These are phyloP conservation scores for Drosophila jambulina DNA, from an alignment of 1,140 invertebrate genomes.

Conservation along the genomic window DNA sequence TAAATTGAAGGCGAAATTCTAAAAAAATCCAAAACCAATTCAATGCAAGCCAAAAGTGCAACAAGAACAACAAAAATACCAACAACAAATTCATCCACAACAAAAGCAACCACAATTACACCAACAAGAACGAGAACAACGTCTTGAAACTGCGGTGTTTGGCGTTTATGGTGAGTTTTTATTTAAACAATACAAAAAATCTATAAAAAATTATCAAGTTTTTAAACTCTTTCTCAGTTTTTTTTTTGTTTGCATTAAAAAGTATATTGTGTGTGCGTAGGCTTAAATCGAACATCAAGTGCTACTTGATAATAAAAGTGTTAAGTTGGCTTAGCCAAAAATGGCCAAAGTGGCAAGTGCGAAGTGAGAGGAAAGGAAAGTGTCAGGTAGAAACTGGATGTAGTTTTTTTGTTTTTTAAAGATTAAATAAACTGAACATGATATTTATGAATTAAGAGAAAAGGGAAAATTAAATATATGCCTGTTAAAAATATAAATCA, in stretches of 20 bases:
- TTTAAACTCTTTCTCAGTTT: not conserved
- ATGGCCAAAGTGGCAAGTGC: constrained; percentile 20
- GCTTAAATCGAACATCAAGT: constrained; percentile 24
- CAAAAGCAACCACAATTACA: constrained; percentile 23
- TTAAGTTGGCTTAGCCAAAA: constrained; percentile 28
- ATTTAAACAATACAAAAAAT: not conserved
- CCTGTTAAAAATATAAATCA: too few species aligned
- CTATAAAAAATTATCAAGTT: not conserved
- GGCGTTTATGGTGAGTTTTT: constrained; percentile 73
- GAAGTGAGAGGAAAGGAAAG: constrained; percentile 33
- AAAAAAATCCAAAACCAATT: constrained; percentile 32
- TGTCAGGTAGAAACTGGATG: constrained; percentile 4
- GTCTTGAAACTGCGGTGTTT: constrained; percentile 79
- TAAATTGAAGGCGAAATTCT: constrained; percentile 19
- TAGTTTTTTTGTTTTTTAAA: not conserved
- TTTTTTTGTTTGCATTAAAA: not conserved
- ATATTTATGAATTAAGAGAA: not conserved
- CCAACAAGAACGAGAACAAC: constrained; percentile 60
- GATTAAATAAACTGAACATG: not conserved
- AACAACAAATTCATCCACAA: constrained; percentile 34
- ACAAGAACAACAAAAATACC: constrained; percentile 14
- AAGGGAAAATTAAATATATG: not conserved
- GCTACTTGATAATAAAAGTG: constrained; percentile 36
- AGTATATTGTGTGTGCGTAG: constrained; percentile 17
- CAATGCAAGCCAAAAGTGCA: constrained; percentile 54